A percentile compares a stretch with the other conserved stretches of the same genome.
These are phyloP conservation scores for Diadema setosum DNA, from an alignment of 35 echinoderm and acorn worm genomes.

Conservation along the genomic window DNA sequence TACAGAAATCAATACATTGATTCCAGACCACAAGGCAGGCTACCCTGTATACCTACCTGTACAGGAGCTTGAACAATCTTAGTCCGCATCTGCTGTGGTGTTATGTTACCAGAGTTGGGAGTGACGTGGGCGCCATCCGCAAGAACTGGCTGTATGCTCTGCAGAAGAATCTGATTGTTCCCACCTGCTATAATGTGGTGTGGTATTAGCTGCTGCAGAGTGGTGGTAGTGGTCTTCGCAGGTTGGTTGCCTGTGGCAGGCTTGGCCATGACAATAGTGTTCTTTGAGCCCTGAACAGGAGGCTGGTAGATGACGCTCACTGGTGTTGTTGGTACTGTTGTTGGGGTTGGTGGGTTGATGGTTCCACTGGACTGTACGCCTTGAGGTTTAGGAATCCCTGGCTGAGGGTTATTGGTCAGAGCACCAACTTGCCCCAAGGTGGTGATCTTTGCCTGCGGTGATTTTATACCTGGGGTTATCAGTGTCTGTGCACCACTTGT, in stretches of 20 bases:
- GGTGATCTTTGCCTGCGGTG: constrained; percentile 15
- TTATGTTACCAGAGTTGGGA: neutral
- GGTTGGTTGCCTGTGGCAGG: neutral
- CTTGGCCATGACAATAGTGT: neutral
- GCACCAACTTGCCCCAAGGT: constrained; percentile 56
- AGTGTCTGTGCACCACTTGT: neutral
- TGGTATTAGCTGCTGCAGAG: neutral
- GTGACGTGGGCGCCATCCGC: neutral
- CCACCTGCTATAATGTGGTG: constrained; percentile 1
- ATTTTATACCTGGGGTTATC: neutral
- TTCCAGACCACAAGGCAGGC: too few species aligned
- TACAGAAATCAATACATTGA: too few species aligned
- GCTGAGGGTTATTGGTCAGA: constrained; percentile 23
- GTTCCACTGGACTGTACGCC: neutral
- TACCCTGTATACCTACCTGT: neutral
- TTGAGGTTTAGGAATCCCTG: neutral
- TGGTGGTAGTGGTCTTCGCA: neutral
- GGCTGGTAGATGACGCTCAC: neutral
- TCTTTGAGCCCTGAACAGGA: constrained; percentile 14
- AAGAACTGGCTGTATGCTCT: neutral
- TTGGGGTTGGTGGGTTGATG: neutral
- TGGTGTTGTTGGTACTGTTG: neutral
- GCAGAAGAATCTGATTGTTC: neutral
- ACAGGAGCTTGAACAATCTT: constrained; percentile 1
- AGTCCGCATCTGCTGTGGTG: neutral